These are phyloP conservation scores for Chrysomallon squamiferum DNA, from an alignment of 1,140 invertebrate genomes.

Conservation along the genomic window DNA sequence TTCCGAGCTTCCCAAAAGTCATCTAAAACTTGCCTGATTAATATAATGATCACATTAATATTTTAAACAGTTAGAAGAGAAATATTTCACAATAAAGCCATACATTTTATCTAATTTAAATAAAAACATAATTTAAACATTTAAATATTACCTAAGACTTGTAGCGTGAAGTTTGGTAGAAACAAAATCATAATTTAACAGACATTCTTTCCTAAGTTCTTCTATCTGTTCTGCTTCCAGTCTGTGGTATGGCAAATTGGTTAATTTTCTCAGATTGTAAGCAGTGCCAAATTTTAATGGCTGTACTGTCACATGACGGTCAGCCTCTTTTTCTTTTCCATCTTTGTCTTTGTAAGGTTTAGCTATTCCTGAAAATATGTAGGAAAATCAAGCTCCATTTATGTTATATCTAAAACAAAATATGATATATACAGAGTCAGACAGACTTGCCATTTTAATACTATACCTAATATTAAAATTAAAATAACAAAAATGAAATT, in stretches of 20 bases:
- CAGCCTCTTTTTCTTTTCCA: conserved; percentile 23
- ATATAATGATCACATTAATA: not conserved
- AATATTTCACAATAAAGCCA: too few relatives aligned
- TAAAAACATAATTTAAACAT: too few relatives aligned
- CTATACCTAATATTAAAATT: too few relatives aligned
- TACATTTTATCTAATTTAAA: too few relatives aligned
- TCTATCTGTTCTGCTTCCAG: conserved; percentile 83
- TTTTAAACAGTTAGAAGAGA: not conserved
- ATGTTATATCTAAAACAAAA: too few relatives aligned
- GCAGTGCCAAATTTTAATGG: conserved; percentile 60
- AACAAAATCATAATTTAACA: conserved; percentile 97
- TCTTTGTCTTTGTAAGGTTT: conserved; percentile 38
- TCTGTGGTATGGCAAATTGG: conserved; percentile 79
- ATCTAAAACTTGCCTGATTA: conserved; percentile 29
- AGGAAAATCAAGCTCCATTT: too few relatives aligned
- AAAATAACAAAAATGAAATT: too few relatives aligned
- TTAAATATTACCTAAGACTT: conserved; percentile 30
- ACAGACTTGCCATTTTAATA: too few relatives aligned
- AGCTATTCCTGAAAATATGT: conserved; percentile 30
- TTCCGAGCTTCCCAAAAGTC: conserved; percentile 31
- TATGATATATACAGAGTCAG: too few relatives aligned
- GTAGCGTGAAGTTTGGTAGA: conserved; percentile 80
- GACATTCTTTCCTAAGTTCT: conserved; percentile 88
- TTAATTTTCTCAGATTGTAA: conserved; percentile 77
- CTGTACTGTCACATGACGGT: conserved; percentile 32